Base-by-base conservation (phyloP, 2,113 vertebrate genomes). In the Varanus komodoensis region DNA sequence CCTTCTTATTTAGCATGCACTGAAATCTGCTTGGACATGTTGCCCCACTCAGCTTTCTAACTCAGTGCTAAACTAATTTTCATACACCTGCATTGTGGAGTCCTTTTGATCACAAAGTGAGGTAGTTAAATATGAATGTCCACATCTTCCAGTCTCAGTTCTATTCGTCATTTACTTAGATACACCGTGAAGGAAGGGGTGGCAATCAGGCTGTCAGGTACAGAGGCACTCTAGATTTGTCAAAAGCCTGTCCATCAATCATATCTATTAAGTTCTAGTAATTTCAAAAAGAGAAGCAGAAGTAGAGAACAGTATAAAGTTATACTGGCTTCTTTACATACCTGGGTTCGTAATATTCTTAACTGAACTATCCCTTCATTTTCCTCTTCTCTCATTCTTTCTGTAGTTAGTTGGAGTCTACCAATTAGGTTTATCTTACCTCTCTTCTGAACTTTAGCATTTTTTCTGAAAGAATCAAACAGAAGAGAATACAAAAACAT, bases 351-450 rank as follows among this genome's bases (percentile, higher is more conserved):
- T 93, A 99, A 97, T 98, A 99, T 99, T 96, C 99, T 97, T 94
- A 99, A 97, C 92, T 99, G 99, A 90, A 99, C 99, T 91, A 99
- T 99, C 95, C 99, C 99, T 97, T 99, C 99, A 87, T 99, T 99
- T 92, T 99, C 99, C 91, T 99, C 99, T 95, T 99, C 99, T 92
- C 99, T 97, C 99, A 99, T 99, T 94, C 99, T 98, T 95, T 99
- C 99, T 0, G 99, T 99, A 68, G 99, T 99, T 91, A 99, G 98
- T 94, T 99, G 99, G 87, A 99, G 97, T 29, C 99, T 98, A 89
- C 99, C 99, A 93, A 99, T 99, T 97, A 99, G 97, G 95, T 99
- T 99, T 88, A 99, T 99, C 97, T 99, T 99, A 87, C 99, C 99
- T 88, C 99, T 97, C 97, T 99, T 99, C 96, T 99, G 99, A 94